Evolutionary conservation across 1,140 invertebrate species (phyloP).

Genomic region (Maniola jurtina): DNA sequence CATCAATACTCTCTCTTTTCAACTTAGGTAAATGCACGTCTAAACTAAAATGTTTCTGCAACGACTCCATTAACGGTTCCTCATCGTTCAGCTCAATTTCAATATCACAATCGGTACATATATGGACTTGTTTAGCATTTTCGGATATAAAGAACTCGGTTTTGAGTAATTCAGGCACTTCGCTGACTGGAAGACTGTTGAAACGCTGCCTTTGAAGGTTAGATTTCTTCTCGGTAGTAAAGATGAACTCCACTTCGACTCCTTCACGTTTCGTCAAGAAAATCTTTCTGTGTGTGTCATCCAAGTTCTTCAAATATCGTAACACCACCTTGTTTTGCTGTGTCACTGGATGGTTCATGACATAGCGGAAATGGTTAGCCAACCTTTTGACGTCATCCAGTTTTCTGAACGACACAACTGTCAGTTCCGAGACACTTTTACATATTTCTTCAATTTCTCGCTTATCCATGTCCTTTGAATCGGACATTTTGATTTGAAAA

Average conservation of each 20-base stretch:
- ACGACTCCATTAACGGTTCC: constrained; percentile 65
- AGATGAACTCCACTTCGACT: constrained; percentile 70
- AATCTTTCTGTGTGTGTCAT: constrained; percentile 58
- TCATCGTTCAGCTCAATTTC: constrained; percentile 69
- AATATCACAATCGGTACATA: constrained; percentile 66
- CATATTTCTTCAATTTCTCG: constrained; percentile 40
- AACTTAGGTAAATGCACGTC: constrained; percentile 63
- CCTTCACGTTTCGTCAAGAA: constrained; percentile 56
- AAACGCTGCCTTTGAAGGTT: constrained; percentile 65
- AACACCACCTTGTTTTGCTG: constrained; percentile 45
- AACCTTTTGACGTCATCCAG: constrained; percentile 60
- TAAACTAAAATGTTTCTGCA: constrained; percentile 65
- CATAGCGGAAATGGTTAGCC: constrained; percentile 55
- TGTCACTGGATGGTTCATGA: constrained; percentile 59
- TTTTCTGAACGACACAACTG: constrained; percentile 62
- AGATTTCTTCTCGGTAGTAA: constrained; percentile 71
- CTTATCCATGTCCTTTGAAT: constrained; percentile 8
- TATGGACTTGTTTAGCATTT: constrained; percentile 65
- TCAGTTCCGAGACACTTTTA: constrained; percentile 49
- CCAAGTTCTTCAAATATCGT: constrained; percentile 53
- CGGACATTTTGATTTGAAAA: constrained; percentile 19
- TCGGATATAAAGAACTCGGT: constrained; percentile 52
- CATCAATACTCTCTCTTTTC: constrained; percentile 68
- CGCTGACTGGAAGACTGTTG: constrained; percentile 67
- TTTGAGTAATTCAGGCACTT: constrained; percentile 68